Evolutionary conservation across 2,888 invertebrate species (phyloP).

Genomic region (Geotrupes spiniger): DNA sequence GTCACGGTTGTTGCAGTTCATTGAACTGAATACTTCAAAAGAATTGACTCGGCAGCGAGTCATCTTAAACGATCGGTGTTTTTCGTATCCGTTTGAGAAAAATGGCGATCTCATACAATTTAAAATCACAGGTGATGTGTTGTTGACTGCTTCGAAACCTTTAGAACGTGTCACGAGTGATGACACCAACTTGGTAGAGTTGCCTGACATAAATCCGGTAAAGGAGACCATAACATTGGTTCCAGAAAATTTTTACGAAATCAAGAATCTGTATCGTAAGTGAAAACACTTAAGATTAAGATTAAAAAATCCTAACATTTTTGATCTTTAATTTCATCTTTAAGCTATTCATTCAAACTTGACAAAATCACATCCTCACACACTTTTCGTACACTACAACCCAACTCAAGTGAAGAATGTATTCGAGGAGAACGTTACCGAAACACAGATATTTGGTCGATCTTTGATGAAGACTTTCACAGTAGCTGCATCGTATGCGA

Average conservation of each 20-base stretch:
- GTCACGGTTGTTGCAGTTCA: constrained; percentile 64
- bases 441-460: constrained; percentile 65
- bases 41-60: constrained; percentile 57
- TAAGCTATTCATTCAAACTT: constrained; percentile 54
- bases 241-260: constrained; percentile 62
- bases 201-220: constrained; percentile 76
- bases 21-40: constrained; percentile 62
- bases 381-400: constrained; percentile 71
- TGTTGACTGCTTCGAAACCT: constrained; percentile 63
- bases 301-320: background rate
- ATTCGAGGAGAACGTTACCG: constrained; percentile 65
- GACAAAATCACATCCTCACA: constrained; percentile 66
- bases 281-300: constrained; percentile 32
- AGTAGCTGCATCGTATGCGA: constrained; percentile 74
- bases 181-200: constrained; percentile 52
- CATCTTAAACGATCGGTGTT: constrained; percentile 59
- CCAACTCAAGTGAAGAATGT: constrained; percentile 63
- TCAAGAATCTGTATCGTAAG: constrained; percentile 70
- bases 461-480: constrained; percentile 73
- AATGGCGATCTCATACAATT: constrained; percentile 64
- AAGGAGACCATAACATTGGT: constrained; percentile 68
- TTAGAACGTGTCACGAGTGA: constrained; percentile 55
- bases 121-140: constrained; percentile 61
- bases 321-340: constrained; percentile 28
- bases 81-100: constrained; percentile 59